phyloP scores from a whole-genome alignment of 2,113 vertebrate species.

The Etheostoma cragini region DNA sequence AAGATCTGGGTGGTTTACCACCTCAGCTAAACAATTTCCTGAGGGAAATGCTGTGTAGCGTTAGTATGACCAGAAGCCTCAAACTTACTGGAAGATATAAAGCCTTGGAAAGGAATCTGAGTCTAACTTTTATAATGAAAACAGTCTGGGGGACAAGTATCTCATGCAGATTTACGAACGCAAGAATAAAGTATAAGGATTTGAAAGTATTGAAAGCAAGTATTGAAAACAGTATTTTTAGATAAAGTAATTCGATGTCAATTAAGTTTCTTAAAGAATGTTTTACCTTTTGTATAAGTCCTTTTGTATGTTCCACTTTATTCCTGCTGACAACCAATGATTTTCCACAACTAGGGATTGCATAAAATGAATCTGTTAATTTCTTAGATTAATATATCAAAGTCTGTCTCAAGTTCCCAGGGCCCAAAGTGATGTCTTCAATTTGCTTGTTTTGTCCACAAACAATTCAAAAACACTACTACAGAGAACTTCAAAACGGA shows the following conservation, averaged over 20 bases:
- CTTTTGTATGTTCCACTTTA: neutral
- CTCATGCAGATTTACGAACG: neutral
- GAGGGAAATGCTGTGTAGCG: slow-evolving; percentile 1
- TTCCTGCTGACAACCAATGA: neutral
- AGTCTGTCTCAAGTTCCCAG: neutral
- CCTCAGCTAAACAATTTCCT: neutral
- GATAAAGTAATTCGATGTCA: neutral
- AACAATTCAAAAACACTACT: neutral
- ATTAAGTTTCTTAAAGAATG: neutral
- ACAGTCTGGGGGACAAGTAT: neutral
- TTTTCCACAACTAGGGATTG: neutral
- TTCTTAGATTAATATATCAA: neutral
- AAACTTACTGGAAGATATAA: slow-evolving; percentile 2
- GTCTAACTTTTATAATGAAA: slow-evolving; percentile 10
- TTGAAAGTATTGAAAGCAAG: neutral
- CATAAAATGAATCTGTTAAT: neutral
- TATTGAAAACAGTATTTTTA: neutral
- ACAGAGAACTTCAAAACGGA: neutral
- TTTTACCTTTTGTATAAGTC: neutral
- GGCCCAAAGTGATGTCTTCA: neutral
- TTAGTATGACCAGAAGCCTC: slow-evolving; percentile 8
- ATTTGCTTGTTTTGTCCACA: neutral
- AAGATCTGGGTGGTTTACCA: neutral
- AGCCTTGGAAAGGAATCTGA: neutral
- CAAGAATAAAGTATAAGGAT: neutral